These are phyloP conservation scores for Gallinago nigripennis DNA, from an alignment of 2,797 vertebrate genomes.

Conservation along the genomic window DNA sequence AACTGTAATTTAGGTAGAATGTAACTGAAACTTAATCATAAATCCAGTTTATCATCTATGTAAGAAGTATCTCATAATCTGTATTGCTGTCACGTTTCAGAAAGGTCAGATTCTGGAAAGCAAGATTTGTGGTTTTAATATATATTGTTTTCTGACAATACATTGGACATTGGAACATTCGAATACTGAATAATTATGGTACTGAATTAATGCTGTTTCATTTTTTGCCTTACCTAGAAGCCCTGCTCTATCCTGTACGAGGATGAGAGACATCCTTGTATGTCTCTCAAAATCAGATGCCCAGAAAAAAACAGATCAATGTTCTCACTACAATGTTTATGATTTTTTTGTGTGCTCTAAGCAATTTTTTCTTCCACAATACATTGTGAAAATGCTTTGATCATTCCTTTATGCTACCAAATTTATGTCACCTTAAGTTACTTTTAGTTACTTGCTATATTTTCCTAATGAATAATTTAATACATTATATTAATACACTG, in stretches of 20 bases:
- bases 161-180: background rate
- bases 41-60: background rate
- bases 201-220: background rate
- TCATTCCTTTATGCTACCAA: background rate
- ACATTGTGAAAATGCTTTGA: background rate
- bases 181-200: background rate
- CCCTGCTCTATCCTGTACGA: background rate
- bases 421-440: background rate
- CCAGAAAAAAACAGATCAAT: background rate
- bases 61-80: background rate
- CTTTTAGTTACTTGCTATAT: background rate
- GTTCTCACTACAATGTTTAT: background rate
- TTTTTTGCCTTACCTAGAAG: background rate
- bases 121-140: background rate
- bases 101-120: background rate
- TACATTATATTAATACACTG: background rate
- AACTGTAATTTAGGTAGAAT: background rate
- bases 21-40: background rate
- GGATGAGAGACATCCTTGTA: background rate
- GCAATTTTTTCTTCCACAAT: background rate
- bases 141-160: background rate
- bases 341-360: background rate
- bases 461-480: conserved; percentile 3
- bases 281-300: background rate
- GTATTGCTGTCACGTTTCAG: background rate